These are phyloP conservation scores for Cirrhinus molitorella DNA, from an alignment of 2,797 vertebrate genomes.

Conservation along the genomic window DNA sequence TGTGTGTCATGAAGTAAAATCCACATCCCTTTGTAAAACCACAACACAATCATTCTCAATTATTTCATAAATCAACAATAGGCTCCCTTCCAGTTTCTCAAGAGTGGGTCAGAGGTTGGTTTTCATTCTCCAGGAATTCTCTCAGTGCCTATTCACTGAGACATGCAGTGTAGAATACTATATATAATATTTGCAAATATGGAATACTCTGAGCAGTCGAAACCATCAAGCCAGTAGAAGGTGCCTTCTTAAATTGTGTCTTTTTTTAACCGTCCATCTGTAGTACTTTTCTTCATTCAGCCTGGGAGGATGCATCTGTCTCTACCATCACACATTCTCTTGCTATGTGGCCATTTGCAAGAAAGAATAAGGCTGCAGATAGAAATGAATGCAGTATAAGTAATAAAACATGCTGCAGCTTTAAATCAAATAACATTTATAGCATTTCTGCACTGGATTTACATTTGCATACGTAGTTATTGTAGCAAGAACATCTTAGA, in stretches of 20 bases:
- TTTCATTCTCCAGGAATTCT: not conserved
- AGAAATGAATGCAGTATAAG: not conserved
- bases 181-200: not conserved
- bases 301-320: slow-evolving; percentile 48
- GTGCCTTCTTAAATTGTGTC: slow-evolving; percentile 22
- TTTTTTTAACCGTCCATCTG: slow-evolving; percentile 32
- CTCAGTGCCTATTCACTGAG: not conserved
- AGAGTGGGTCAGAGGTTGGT: not conserved
- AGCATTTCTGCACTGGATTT: not conserved
- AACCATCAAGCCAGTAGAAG: not conserved
- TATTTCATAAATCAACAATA: slow-evolving; percentile 32
- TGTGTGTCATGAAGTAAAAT: slow-evolving; percentile 50
- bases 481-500: slow-evolving; percentile 9
- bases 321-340: slow-evolving; percentile 5
- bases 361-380: slow-evolving; percentile 11
- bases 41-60: not conserved
- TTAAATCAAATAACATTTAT: slow-evolving; percentile 21
- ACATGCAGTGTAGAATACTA: not conserved
- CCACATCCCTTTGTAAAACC: slow-evolving; percentile 46
- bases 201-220: not conserved
- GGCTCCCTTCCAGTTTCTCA: slow-evolving; percentile 7
- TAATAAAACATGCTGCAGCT: slow-evolving; percentile 1
- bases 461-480: not conserved
- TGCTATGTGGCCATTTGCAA: slow-evolving; percentile 10
- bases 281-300: slow-evolving; percentile 49